Percentiles rank a stretch among this genome's conserved stretches.
Evolutionary conservation across 2,113 vertebrate genomes (phyloP).

Genomic region (Addax nasomaculatus): DNA sequence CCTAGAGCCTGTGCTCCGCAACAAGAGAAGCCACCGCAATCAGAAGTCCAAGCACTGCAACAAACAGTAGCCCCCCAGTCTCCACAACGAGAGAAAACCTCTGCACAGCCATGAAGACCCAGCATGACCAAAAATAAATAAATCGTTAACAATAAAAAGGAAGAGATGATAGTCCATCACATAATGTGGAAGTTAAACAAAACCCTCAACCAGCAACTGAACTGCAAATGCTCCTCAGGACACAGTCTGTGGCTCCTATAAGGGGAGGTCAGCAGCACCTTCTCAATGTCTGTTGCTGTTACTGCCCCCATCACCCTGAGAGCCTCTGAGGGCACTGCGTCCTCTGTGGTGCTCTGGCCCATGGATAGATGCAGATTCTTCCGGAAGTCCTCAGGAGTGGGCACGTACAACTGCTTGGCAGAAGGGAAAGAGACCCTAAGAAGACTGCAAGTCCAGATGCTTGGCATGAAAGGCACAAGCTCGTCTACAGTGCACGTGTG

Average conservation of each 20-base stretch:
- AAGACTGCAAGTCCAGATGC: not conserved
- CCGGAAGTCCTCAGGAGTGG: not conserved
- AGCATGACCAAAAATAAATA: not conserved
- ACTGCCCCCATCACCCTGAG: not conserved
- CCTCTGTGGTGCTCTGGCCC: not conserved
- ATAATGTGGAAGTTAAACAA: not conserved
- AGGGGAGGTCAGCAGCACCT: not conserved
- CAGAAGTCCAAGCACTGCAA: not conserved
- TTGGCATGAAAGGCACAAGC: not conserved
- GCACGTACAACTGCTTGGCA: too few species aligned
- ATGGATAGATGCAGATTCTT: not conserved
- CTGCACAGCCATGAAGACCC: not conserved
- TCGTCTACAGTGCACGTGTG: rapidly evolving
- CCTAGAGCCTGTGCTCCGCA: not conserved
- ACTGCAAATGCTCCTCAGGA: not conserved
- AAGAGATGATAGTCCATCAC: not conserved
- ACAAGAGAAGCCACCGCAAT: not conserved
- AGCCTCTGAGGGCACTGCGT: not conserved
- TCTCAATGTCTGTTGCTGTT: rapidly evolving
- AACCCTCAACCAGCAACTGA: not conserved
- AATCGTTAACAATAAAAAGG: not conserved
- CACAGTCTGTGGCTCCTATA: not conserved
- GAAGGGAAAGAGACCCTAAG: not conserved
- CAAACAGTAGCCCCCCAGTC: not conserved
- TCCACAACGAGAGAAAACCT: not conserved